A percentile compares a stretch with the other conserved stretches of the same genome.
phyloP scores from a whole-genome alignment of 30 jellyfish, hydroid and myxozoan species.

The Cassiopea andromeda region DNA sequence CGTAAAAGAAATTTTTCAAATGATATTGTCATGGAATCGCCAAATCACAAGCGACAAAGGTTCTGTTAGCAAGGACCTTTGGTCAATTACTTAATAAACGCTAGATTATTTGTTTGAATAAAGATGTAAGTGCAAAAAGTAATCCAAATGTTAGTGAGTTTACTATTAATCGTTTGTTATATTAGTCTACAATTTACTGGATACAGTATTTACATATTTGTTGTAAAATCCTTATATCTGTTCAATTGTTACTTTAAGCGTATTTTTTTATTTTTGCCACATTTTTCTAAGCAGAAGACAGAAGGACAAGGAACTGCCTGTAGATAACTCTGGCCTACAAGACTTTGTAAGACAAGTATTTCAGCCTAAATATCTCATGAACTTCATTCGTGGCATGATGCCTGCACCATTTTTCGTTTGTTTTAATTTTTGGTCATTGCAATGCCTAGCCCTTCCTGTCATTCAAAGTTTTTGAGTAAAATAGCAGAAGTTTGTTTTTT shows the following conservation, averaged over 20 bases:
- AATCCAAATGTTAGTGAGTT: neutral
- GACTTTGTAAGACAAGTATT: neutral
- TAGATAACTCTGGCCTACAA: neutral
- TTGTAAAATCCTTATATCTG: neutral
- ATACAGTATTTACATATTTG: neutral
- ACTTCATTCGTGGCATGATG: too few species aligned
- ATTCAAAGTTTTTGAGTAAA: too few species aligned
- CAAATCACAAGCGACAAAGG: slow-evolving; percentile 74
- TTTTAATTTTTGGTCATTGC: too few species aligned
- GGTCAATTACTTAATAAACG: neutral
- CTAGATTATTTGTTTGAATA: neutral
- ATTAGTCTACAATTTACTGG: neutral
- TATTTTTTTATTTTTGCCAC: neutral
- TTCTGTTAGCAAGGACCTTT: slow-evolving; percentile 52
- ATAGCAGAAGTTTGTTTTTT: too few species aligned
- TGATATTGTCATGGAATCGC: slow-evolving; percentile 79
- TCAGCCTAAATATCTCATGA: neutral
- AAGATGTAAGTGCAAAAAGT: neutral
- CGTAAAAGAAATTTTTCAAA: slow-evolving; percentile 81
- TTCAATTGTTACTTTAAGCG: neutral
- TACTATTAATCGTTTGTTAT: neutral
- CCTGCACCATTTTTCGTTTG: too few species aligned
- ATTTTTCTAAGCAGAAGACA: neutral
- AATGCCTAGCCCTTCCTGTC: too few species aligned
- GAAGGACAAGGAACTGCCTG: neutral